Conservation (phyloP, 1,140 invertebrate genomes). For the Drosophila auraria region DNA sequence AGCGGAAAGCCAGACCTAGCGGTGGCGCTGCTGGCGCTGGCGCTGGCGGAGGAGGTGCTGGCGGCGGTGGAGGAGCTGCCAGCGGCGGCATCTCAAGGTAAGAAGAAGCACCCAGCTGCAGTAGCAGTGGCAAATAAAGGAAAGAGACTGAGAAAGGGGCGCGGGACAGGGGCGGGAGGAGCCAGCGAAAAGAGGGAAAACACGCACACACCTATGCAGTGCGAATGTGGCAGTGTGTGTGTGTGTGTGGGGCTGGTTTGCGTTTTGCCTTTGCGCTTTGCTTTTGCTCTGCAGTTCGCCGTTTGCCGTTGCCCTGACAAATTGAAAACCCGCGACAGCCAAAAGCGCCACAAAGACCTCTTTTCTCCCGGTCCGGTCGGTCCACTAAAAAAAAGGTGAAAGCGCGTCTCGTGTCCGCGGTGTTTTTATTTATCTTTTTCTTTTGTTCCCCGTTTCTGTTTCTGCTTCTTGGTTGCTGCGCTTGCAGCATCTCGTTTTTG, state of each 20-base stretch:
- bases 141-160: slow-evolving; percentile 20
- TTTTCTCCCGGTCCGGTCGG: slow-evolving; percentile 52
- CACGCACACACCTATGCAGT: slow-evolving; percentile 28
- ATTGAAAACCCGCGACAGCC: slow-evolving; percentile 60
- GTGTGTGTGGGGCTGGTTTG: slow-evolving; percentile 50
- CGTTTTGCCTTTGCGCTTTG: slow-evolving; percentile 38
- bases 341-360: slow-evolving; percentile 62
- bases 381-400: slow-evolving; percentile 68
- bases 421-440: slow-evolving; percentile 20
- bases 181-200: slow-evolving; percentile 22
- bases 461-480: slow-evolving; percentile 17
- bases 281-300: slow-evolving; percentile 39
- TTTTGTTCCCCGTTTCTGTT: slow-evolving; percentile 6
- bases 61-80: slow-evolving; percentile 40
- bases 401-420: slow-evolving; percentile 58
- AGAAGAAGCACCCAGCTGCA: slow-evolving; percentile 63
- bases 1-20: slow-evolving; percentile 83
- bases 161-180: slow-evolving; percentile 24
- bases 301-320: slow-evolving; percentile 58
- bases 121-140: slow-evolving; percentile 49
- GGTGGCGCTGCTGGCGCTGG: slow-evolving; percentile 53
- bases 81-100: slow-evolving; percentile 82
- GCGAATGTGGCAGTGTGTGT: slow-evolving; percentile 18
- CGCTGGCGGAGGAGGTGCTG: slow-evolving; percentile 48
- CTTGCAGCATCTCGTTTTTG: slow-evolving; percentile 25